Evolutionary conservation across 2,888 invertebrate genomes (phyloP).

Genomic region (Globia sparganii): DNA sequence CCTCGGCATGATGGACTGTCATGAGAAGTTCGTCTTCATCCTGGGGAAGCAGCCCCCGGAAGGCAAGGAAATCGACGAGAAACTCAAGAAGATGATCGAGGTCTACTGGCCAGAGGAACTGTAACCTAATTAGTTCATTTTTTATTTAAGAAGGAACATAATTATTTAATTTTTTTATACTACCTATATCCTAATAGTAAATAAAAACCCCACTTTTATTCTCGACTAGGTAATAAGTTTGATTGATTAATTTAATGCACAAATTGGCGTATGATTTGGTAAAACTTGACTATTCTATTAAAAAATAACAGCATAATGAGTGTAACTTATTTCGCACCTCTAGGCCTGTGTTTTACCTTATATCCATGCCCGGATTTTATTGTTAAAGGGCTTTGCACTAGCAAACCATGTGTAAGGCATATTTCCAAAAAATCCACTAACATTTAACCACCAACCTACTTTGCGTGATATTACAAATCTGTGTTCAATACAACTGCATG

Average conservation of each 20-base stretch:
- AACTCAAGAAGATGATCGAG: slow-evolving; percentile 79
- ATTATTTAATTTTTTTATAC: slow-evolving; percentile 52
- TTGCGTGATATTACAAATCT: slow-evolving; percentile 40
- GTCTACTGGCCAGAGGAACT: slow-evolving; percentile 80
- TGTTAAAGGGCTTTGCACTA: neutral
- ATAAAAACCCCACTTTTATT: slow-evolving; percentile 3
- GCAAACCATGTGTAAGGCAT: neutral
- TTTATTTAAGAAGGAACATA: slow-evolving; percentile 11
- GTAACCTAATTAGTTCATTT: slow-evolving; percentile 40
- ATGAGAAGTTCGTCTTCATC: slow-evolving; percentile 83
- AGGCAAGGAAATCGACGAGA: slow-evolving; percentile 76
- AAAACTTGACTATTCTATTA: slow-evolving; percentile 14
- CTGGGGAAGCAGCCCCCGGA: slow-evolving; percentile 78
- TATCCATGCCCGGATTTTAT: neutral
- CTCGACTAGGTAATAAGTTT: neutral
- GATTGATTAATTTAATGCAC: slow-evolving; percentile 1
- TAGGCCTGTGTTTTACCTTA: too few relatives aligned
- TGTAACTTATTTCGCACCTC: slow-evolving; percentile 16
- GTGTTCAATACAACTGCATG: slow-evolving; percentile 43
- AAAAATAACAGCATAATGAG: slow-evolving; percentile 6
- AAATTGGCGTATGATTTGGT: slow-evolving; percentile 7
- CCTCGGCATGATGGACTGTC: slow-evolving; percentile 85
- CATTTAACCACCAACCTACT: neutral
- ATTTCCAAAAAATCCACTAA: neutral
- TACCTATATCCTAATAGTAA: slow-evolving; percentile 10